phyloP scores from a whole-genome alignment of 2,888 invertebrate species.

The Odontomyia ornata region DNA sequence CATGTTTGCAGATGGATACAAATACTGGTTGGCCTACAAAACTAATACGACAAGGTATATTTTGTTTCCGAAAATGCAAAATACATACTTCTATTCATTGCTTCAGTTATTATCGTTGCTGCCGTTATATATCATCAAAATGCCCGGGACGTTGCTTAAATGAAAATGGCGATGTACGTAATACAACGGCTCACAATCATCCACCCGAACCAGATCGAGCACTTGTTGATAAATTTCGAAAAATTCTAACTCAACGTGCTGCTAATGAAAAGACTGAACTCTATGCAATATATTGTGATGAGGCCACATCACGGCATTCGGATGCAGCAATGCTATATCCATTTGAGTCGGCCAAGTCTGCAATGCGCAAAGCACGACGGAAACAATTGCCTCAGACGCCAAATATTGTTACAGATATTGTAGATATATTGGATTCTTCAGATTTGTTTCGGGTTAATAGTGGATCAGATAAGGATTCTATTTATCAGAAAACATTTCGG shows the following conservation, averaged over 20 bases:
- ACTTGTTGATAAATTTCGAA: slow-evolving; percentile 54
- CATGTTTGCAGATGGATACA: slow-evolving; percentile 55
- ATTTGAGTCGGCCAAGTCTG: slow-evolving; percentile 54
- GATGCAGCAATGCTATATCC: slow-evolving; percentile 55
- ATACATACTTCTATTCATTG: background rate
- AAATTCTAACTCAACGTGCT: slow-evolving; percentile 54
- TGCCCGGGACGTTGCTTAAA: slow-evolving; percentile 53
- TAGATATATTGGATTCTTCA: slow-evolving; percentile 52
- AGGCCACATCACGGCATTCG: slow-evolving; percentile 54
- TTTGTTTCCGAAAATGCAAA: background rate
- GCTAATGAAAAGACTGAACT: slow-evolving; percentile 53
- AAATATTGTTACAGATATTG: slow-evolving; percentile 52
- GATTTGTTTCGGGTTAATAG: slow-evolving; percentile 54
- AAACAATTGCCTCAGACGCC: slow-evolving; percentile 54
- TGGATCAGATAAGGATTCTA: slow-evolving; percentile 52
- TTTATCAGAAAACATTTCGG: slow-evolving; percentile 54
- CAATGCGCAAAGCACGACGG: slow-evolving; percentile 55
- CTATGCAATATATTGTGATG: slow-evolving; percentile 55
- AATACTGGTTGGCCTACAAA: slow-evolving; percentile 55
- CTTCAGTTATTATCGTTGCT: slow-evolving; percentile 55
- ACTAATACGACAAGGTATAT: slow-evolving; percentile 53
- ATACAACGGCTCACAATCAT: slow-evolving; percentile 54
- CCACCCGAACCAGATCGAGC: slow-evolving; percentile 53
- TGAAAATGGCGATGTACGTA: slow-evolving; percentile 53
- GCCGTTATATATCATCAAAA: slow-evolving; percentile 53